These are phyloP conservation scores for Microtus oregoni DNA, from an alignment of 2,113 vertebrate genomes.

Conservation along the genomic window DNA sequence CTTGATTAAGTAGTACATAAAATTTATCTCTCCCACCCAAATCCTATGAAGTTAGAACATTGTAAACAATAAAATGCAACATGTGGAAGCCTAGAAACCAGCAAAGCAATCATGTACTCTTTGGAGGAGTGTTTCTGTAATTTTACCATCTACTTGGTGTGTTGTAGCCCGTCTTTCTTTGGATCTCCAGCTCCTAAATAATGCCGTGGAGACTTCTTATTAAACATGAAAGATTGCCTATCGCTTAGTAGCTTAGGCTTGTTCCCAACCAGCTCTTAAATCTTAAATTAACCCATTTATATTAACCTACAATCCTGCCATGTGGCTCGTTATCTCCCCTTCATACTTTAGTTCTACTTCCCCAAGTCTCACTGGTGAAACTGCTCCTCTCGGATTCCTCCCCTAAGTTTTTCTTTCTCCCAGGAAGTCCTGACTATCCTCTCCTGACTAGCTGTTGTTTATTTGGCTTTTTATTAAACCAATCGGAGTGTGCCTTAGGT, in stretches of 20 bases:
- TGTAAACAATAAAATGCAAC: not conserved
- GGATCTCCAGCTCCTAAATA: not conserved
- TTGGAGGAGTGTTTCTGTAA: not conserved
- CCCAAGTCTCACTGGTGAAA: not conserved
- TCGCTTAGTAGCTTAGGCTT: not conserved
- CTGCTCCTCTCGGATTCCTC: not conserved
- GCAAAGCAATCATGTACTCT: not conserved
- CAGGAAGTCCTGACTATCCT: not conserved
- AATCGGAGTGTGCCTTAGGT: not conserved
- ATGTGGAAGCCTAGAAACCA: not conserved
- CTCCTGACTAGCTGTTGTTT: not conserved
- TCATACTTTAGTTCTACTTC: not conserved
- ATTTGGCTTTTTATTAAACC: not conserved
- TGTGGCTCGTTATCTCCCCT: not conserved
- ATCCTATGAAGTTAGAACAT: not conserved
- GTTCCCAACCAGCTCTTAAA: not conserved
- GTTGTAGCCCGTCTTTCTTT: not conserved
- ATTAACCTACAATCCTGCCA: not conserved
- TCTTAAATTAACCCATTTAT: not conserved
- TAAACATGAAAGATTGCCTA: not conserved
- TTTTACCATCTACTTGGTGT: conserved; percentile 9
- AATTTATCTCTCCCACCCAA: not conserved
- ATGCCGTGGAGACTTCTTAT: not conserved
- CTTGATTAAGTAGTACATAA: not conserved
- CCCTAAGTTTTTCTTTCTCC: not conserved